Base-by-base conservation (phyloP, 2,888 invertebrate genomes). In the Tanytarsus gracilentus region DNA sequence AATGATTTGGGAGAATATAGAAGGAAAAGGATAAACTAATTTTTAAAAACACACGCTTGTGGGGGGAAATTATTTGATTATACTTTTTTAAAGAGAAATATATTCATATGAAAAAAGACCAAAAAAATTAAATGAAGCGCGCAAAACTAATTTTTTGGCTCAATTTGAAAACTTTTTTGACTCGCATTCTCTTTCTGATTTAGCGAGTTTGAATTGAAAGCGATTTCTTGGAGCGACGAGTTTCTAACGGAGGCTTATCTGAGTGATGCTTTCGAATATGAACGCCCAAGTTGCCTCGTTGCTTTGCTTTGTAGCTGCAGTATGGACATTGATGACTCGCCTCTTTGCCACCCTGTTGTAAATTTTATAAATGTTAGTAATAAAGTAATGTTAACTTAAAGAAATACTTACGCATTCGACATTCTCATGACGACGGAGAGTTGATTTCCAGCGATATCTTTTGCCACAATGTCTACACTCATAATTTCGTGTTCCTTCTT, bases 401-500 rank as follows among this genome's bases (percentile, higher is more conserved):
- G 14, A 18, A 27, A 29, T 27, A 50, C 26, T 27, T 21, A 27
- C 29, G 73, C 88, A 88, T 73, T 88, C 88, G 63, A 88, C 87
- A 76, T 83, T 85, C 73, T 87, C 88, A 75, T 89, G 89, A 4
- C 87, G 80, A 9, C 86, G 79, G 77, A 88, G 78, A 62, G 88
- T 88, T 53, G 88, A 88, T 75, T 86, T 89, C 88, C 89, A 89
- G 67, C 88, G 82, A 73, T 90, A 90, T 65, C 84, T 80, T 72
- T 89, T 89, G 64, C 89, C 88, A 75, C 90, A 90, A 70, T 88
- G 88, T 55, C 86, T 79, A 69, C 89, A 89, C 52, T 86, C 81
- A 73, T 87, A 88, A 69, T 84, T 83, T 75, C 77, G 11, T 26
- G 71, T 74, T 65, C 78, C 78, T 63, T 72, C 75, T 50, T 60